These are phyloP conservation scores for Mythimna loreyi DNA, from an alignment of 2,888 invertebrate genomes.

Conservation along the genomic window DNA sequence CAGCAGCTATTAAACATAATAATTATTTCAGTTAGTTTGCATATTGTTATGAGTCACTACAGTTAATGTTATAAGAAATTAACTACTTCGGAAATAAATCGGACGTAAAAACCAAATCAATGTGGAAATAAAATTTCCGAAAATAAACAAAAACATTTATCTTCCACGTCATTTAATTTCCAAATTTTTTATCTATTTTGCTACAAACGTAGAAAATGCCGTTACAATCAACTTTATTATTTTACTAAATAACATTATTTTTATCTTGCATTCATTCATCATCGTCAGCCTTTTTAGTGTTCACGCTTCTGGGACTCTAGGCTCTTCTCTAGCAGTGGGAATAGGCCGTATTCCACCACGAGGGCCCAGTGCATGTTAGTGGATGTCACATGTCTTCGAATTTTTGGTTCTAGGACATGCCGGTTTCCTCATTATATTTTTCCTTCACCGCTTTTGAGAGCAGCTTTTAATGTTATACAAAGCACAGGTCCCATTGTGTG, in stretches of 20 bases:
- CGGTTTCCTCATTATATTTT: too few relatives aligned
- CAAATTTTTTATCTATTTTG: background rate
- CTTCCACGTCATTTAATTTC: background rate
- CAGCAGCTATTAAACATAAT: background rate
- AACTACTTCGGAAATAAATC: conserved; percentile 10
- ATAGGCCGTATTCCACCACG: too few relatives aligned
- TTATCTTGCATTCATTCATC: too few relatives aligned
- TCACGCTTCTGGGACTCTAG: too few relatives aligned
- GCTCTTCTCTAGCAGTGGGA: too few relatives aligned
- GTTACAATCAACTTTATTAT: background rate
- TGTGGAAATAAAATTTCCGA: background rate
- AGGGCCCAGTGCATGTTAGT: too few relatives aligned
- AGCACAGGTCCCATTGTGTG: too few relatives aligned
- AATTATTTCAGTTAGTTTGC: conserved; percentile 1
- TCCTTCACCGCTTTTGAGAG: too few relatives aligned
- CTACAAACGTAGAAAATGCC: background rate
- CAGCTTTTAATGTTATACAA: too few relatives aligned
- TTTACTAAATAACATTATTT: background rate
- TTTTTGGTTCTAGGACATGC: too few relatives aligned
- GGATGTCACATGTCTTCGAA: too few relatives aligned
- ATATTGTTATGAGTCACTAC: background rate
- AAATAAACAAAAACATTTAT: conserved; percentile 3
- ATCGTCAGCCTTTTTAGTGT: too few relatives aligned
- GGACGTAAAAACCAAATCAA: background rate
- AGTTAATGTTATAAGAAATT: background rate